phyloP scores from a whole-genome alignment of 2,888 invertebrate species.

The Chironomus tentans region DNA sequence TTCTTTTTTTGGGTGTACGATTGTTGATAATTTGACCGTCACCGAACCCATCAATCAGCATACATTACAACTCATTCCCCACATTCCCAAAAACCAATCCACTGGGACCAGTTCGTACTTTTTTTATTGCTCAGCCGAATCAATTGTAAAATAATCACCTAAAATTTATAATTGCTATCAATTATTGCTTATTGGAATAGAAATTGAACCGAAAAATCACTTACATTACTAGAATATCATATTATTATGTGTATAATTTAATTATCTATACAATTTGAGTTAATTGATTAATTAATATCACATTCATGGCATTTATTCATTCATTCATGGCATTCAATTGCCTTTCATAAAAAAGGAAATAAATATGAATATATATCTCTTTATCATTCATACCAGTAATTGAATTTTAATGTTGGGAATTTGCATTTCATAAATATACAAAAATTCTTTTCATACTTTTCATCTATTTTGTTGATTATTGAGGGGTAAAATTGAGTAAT shows the following conservation, averaged over 20 bases:
- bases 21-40: too few species aligned
- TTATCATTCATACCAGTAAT: neutral
- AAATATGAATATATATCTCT: too few species aligned
- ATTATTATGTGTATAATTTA: neutral
- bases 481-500: too few species aligned
- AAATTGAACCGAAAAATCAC: slow-evolving; percentile 14
- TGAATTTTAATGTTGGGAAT: neutral
- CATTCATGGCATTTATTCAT: neutral
- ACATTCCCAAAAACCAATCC: too few species aligned
- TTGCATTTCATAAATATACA: too few species aligned
- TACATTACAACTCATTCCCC: too few species aligned
- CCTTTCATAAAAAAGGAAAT: too few species aligned
- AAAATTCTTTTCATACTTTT: too few species aligned
- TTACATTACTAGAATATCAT: neutral
- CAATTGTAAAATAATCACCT: slow-evolving; percentile 25
- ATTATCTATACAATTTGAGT: neutral
- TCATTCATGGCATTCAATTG: neutral
- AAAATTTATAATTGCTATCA: slow-evolving; percentile 23
- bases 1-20: too few species aligned
- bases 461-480: too few species aligned
- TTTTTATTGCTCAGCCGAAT: slow-evolving; percentile 26
- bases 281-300: neutral
- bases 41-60: too few species aligned
- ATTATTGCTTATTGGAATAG: slow-evolving; percentile 19
- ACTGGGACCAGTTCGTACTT: neutral